These are phyloP conservation scores for Tragelaphus scriptus DNA, from an alignment of 2,113 vertebrate genomes.

Conservation along the genomic window DNA sequence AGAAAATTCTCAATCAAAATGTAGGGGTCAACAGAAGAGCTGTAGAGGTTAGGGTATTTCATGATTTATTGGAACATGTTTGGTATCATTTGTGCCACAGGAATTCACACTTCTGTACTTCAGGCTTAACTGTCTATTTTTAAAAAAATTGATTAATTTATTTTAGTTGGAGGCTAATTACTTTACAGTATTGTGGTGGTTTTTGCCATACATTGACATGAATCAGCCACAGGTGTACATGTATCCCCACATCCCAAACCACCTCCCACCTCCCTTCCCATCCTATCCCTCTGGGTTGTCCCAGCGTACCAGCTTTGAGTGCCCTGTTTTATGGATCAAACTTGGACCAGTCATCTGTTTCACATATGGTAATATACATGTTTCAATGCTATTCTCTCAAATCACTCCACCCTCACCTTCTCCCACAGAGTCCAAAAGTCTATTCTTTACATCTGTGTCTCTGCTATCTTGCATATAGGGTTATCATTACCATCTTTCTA, in stretches of 20 bases:
- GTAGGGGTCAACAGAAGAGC: background rate
- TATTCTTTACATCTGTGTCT: background rate
- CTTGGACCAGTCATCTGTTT: background rate
- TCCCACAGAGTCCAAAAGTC: background rate
- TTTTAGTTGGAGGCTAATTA: background rate
- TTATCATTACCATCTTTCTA: background rate
- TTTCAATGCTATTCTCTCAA: background rate
- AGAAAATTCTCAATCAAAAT: background rate
- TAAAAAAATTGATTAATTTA: background rate
- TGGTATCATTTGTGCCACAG: background rate
- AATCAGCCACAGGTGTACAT: background rate
- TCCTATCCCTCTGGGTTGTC: background rate
- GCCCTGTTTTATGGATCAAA: background rate
- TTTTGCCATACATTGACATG: background rate
- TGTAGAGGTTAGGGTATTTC: background rate
- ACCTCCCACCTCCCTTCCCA: background rate
- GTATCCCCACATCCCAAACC: background rate
- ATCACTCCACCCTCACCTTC: background rate
- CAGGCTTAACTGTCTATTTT: slow-evolving; percentile 22
- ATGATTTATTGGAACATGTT: background rate
- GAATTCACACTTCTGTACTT: background rate
- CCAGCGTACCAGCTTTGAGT: background rate
- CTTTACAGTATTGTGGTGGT: background rate
- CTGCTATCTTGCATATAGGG: background rate
- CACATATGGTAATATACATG: background rate